Base-by-base conservation (phyloP, 2,797 vertebrate species). In the Synanceia verrucosa region DNA sequence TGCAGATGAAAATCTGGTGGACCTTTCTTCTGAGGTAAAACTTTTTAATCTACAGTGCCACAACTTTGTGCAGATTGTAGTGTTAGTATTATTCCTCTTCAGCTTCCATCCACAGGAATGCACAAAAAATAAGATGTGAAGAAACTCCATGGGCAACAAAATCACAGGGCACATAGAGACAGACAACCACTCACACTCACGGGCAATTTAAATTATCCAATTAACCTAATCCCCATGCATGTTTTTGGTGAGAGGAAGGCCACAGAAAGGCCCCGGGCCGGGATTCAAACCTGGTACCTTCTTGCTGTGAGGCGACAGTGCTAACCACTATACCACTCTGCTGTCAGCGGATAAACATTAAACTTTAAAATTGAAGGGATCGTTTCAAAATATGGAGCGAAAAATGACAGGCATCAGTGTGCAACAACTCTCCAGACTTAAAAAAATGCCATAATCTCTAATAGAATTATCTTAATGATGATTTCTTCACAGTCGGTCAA, bases 1-100 rank as follows among this genome's bases (percentile, higher is more conserved):
- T 95, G 86, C 85, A 76, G 94, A 95, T 56, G 94, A 94, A 82
- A 90, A 86, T 44, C 75, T 89, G 63, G 93, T 93, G 65, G 81
- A 87, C 52, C 78, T 83, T 73, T 70, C 85, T 66, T 76, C 62
- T 29, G 88, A 95, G 95, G 95, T 93, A 94, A 90, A 88, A 8
- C 23, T 26, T 56, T 74, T 63, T 5, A 44, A 70, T 62, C 18
- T 59, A 47, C 19, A 33, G 31, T 37, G 19, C 12, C 4, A 26
- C 24, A 26, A 21, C 13, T 4, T 14, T 65, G 29, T 29, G 9
- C 14, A 51, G 0, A n/a, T n/a, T 68, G 24, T 23, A 23, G 3
- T 2, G 3, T 57, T 11, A 29, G 10, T 16, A 9, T 3, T 26
- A 29, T 18, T 23, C 18, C 37, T 56, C 2, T 34, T 19, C 12